Evolutionary conservation across 2,797 vertebrate species (phyloP).

Genomic region (Podarcis siculus): DNA sequence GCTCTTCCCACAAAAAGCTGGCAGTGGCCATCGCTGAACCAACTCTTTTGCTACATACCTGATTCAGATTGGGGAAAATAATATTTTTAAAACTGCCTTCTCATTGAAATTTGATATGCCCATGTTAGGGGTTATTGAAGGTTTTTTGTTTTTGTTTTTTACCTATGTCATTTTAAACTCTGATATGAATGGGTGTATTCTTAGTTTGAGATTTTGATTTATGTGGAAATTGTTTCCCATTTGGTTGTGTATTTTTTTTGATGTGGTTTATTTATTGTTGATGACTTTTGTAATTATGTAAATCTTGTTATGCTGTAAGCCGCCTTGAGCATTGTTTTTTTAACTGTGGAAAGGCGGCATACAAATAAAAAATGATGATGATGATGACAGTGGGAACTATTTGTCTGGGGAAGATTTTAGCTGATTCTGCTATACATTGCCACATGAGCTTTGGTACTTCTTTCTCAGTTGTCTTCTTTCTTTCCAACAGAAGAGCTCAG

Average conservation of each 20-base stretch:
- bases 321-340: too few relatives aligned
- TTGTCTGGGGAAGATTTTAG: neutral
- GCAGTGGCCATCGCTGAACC: neutral
- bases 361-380: too few relatives aligned
- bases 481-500: constrained; percentile 69
- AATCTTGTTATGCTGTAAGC: too few relatives aligned
- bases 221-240: too few relatives aligned
- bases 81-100: neutral
- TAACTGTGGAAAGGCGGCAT: too few relatives aligned
- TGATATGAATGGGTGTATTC: too few relatives aligned
- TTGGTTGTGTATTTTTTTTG: too few relatives aligned
- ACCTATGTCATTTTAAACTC: too few relatives aligned
- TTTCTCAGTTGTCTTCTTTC: neutral
- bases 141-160: too few relatives aligned
- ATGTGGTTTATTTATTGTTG: too few relatives aligned
- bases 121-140: neutral
- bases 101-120: neutral
- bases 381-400: neutral
- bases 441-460: neutral
- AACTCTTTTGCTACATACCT: neutral
- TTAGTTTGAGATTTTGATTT: too few relatives aligned
- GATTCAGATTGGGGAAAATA: neutral
- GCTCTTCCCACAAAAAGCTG: neutral
- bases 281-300: too few relatives aligned
- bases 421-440: neutral